Evolutionary conservation across 1,140 invertebrate species (phyloP), one percentile per base, ranked within the genome.

Genomic region (Mamestra configurata): DNA sequence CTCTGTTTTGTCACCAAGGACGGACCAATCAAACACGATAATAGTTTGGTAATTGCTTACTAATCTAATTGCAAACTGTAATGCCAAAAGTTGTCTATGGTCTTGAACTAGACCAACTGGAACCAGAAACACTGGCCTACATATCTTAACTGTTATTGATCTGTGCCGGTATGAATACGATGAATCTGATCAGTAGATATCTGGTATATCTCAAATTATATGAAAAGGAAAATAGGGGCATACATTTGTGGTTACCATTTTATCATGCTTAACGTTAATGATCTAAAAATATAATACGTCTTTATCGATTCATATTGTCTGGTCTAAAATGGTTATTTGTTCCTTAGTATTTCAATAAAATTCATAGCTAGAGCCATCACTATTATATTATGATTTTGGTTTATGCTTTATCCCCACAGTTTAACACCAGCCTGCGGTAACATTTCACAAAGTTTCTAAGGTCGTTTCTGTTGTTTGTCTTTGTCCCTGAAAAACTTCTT

Each of bases 401-500:
- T 66, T 66, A 22, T 40, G 35, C 18, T 11, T n/a, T 31, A 27
- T 8, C 24, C 55, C 11, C 15, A 15, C 24, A 24, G 55, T 40
- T 20, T 43, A 18, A 40, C 10, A 15, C n/a, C 35, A 35, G 18
- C 13, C 35, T 22, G n/a, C n/a, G 35, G 18, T 40, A 40, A 13
- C 35, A 66, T 20, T 66, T 66, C 35, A 66, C 4, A 66, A 70
- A 70, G 10, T 68, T 68, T 22, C 18, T 70, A 18, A 49, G 15
- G 66, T 70, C 40, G 40, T 27, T 46, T 46, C 6, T 70, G 40
- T 70, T 72, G 27, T 72, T 40, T 8, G 51, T 57, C 70, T 55
- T 72, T 72, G 70, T 72, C 70, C 70, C 70, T 72, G 70, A 72
- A 72, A 31, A 55, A 57, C 70, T 72, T 72, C 24, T 31, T 35